Evolutionary conservation across 2,113 vertebrate species (phyloP).

Genomic region (Accipiter virgatus): DNA sequence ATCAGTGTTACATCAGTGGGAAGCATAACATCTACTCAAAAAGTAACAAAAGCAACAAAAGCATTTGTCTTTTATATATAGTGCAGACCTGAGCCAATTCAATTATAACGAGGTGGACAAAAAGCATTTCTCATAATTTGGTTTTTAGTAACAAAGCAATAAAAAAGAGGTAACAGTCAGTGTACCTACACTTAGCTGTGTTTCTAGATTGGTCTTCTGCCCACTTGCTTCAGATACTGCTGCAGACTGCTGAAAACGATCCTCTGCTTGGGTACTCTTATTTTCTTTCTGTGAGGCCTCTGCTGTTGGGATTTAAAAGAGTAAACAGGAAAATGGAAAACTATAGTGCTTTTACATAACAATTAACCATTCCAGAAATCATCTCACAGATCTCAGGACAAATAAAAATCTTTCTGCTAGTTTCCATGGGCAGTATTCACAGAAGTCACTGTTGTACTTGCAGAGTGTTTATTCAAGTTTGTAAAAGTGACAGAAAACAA

Average conservation of each 20-base stretch:
- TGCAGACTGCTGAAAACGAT: background rate
- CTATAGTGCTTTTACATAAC: background rate
- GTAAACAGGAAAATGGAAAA: background rate
- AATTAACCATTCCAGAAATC: background rate
- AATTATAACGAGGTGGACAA: background rate
- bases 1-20: background rate
- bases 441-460: background rate
- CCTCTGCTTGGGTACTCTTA: background rate
- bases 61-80: background rate
- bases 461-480: background rate
- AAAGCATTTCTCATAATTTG: background rate
- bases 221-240: constrained; percentile 20
- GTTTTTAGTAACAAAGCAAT: background rate
- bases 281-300: constrained; percentile 40
- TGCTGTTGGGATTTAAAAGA: background rate
- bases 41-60: background rate
- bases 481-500: background rate
- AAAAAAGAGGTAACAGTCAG: background rate
- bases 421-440: background rate
- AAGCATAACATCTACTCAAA: background rate
- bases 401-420: background rate
- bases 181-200: constrained; percentile 66
- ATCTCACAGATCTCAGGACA: background rate
- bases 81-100: background rate
- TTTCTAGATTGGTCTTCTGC: background rate